Conservation (phyloP, 2,888 invertebrate species). For the Tiliacea citrago region DNA sequence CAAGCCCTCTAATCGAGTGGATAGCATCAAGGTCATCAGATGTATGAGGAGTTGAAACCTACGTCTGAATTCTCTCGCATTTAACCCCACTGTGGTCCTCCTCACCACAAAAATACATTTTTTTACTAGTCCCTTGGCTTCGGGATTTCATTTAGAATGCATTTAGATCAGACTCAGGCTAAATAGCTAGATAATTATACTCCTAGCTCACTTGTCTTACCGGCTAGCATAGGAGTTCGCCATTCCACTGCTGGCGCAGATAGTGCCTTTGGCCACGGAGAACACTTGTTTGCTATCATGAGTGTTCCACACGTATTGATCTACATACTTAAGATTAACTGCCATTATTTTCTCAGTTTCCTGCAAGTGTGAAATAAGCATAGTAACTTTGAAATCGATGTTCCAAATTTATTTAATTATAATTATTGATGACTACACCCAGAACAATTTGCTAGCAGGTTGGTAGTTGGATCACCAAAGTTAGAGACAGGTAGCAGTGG, state of each 20-base stretch:
- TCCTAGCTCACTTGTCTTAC: slow-evolving; percentile 27
- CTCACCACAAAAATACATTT: not conserved
- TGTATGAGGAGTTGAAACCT: not conserved
- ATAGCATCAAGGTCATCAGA: not conserved
- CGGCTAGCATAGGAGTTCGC: not conserved
- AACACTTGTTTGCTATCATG: slow-evolving; percentile 28
- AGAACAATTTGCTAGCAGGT: not conserved
- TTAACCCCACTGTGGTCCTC: not conserved
- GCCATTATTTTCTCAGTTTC: rapidly evolving
- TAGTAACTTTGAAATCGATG: no score
- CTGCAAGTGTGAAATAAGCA: slow-evolving; percentile 19
- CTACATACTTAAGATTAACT: slow-evolving; percentile 20
- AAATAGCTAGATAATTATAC: not conserved
- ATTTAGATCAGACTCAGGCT: not conserved
- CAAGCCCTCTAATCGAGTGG: not conserved
- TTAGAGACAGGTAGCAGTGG: no score
- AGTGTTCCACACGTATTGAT: slow-evolving; percentile 48
- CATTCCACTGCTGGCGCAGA: slow-evolving; percentile 34
- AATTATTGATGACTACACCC: not conserved
- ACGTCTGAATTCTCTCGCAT: not conserved
- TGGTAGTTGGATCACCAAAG: no score
- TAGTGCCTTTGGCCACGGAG: slow-evolving; percentile 21
- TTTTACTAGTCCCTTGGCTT: not conserved
- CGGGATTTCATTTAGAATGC: not conserved
- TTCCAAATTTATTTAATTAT: not conserved